Conservation (phyloP, 2,797 vertebrate species). For the Eptatretus atami region DNA sequence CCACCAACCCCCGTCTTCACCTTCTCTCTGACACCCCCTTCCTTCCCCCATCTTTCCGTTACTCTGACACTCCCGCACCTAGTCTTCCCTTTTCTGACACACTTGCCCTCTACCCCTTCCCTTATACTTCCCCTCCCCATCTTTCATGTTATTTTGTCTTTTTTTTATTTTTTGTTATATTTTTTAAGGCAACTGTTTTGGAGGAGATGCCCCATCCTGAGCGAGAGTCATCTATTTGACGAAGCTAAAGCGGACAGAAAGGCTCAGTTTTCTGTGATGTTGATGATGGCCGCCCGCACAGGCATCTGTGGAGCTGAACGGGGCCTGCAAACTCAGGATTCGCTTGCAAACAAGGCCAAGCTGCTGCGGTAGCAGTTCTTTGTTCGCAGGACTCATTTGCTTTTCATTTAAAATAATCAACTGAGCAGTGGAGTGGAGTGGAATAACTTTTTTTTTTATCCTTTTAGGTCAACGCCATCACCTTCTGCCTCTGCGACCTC, state of each 20-base stretch:
- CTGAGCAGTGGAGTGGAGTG: too few species aligned
- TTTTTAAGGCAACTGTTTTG: slow-evolving; percentile 22
- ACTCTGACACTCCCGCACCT: too few species aligned
- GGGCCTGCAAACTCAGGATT: slow-evolving; percentile 9
- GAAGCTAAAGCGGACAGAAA: slow-evolving; percentile 22
- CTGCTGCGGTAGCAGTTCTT: slow-evolving; percentile 24
- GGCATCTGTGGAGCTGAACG: slow-evolving; percentile 14
- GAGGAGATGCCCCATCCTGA: slow-evolving; percentile 22
- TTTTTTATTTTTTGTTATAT: background rate
- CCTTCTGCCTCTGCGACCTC: slow-evolving; percentile 31
- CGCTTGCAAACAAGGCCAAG: slow-evolving; percentile 21
- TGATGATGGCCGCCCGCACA: slow-evolving; percentile 22
- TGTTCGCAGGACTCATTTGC: too few species aligned
- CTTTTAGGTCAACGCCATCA: slow-evolving; percentile 44
- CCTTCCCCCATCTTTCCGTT: too few species aligned
- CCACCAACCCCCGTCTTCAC: background rate
- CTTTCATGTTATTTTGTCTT: too few species aligned
- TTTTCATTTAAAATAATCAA: too few species aligned
- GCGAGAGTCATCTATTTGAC: slow-evolving; percentile 19
- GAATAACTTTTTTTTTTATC: background rate
- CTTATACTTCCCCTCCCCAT: too few species aligned
- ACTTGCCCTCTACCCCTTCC: too few species aligned
- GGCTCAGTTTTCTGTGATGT: slow-evolving; percentile 19
- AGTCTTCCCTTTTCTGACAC: too few species aligned
- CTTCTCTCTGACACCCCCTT: too few species aligned